phyloP scores from a whole-genome alignment of 2,113 vertebrate species.

The Plecturocebus donacophilus region DNA sequence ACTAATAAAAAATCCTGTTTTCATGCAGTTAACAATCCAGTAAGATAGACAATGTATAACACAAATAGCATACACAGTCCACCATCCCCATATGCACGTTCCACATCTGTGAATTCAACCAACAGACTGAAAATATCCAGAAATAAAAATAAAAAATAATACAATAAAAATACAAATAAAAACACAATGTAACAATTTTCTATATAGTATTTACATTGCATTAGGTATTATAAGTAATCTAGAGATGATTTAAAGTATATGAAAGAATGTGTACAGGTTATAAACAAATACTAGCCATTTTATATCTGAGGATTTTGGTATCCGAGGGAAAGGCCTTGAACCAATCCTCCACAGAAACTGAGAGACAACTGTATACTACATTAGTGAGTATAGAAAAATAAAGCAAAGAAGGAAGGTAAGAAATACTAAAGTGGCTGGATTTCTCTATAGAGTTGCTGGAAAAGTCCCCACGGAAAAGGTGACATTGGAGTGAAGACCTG shows the following conservation, averaged over 20 bases:
- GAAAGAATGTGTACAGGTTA: background rate
- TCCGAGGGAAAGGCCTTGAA: background rate
- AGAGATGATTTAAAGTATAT: background rate
- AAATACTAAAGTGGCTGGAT: background rate
- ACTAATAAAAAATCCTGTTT: background rate
- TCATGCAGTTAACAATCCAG: background rate
- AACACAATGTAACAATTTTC: too few relatives aligned
- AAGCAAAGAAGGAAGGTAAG: background rate
- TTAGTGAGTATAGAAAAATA: background rate
- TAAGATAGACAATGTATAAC: background rate
- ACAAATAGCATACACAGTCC: background rate
- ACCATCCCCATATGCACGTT: background rate
- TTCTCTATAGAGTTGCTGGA: background rate
- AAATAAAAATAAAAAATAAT: background rate
- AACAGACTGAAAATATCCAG: background rate
- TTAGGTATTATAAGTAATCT: background rate
- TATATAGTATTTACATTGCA: background rate
- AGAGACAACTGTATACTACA: background rate
- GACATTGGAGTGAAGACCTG: background rate
- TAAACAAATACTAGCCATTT: background rate
- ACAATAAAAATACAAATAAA: background rate
- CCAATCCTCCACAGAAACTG: background rate
- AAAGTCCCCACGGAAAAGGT: background rate
- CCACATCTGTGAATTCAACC: background rate
- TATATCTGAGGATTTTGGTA: background rate